phyloP scores from a whole-genome alignment of 2,888 invertebrate species.

The Cynaeus angustus region DNA sequence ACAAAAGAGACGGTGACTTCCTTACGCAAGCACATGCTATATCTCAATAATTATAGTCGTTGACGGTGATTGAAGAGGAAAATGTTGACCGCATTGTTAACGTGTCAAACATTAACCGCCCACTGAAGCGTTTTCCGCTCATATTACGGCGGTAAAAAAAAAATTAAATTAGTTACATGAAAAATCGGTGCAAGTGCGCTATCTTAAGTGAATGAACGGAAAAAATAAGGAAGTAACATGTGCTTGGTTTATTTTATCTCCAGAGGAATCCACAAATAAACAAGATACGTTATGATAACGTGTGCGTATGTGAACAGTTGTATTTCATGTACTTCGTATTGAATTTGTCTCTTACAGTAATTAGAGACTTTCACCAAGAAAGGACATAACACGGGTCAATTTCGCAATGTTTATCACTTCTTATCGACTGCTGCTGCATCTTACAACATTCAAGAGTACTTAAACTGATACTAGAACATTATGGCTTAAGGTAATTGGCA shows the following conservation, averaged over 20 bases:
- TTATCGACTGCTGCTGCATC: constrained; percentile 10
- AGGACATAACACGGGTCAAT: constrained; percentile 39
- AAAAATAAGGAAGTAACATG: constrained; percentile 42
- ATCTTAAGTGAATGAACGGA: constrained; percentile 29
- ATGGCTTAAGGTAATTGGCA: no score
- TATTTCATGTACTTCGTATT: constrained; percentile 29
- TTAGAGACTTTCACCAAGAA: constrained; percentile 49
- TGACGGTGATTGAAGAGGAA: constrained; percentile 37
- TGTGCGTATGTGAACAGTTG: constrained; percentile 41
- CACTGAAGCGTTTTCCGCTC: constrained; percentile 25
- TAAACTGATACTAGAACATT: constrained; percentile 8
- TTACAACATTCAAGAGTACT: constrained; percentile 17
- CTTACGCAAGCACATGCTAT: constrained; percentile 35
- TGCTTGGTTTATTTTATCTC: constrained; percentile 46
- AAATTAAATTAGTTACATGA: not conserved
- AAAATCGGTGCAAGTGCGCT: constrained; percentile 23
- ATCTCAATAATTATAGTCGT: constrained; percentile 30
- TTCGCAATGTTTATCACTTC: constrained; percentile 42
- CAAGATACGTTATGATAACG: constrained; percentile 41
- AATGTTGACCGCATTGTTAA: constrained; percentile 29
- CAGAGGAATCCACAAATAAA: constrained; percentile 47
- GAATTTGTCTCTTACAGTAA: constrained; percentile 34
- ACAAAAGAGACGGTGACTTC: constrained; percentile 21
- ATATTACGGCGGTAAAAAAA: constrained; percentile 12
- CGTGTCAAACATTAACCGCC: constrained; percentile 25